Base-by-base conservation (phyloP, 2,113 vertebrate genomes). In the Hippolais icterina region DNA sequence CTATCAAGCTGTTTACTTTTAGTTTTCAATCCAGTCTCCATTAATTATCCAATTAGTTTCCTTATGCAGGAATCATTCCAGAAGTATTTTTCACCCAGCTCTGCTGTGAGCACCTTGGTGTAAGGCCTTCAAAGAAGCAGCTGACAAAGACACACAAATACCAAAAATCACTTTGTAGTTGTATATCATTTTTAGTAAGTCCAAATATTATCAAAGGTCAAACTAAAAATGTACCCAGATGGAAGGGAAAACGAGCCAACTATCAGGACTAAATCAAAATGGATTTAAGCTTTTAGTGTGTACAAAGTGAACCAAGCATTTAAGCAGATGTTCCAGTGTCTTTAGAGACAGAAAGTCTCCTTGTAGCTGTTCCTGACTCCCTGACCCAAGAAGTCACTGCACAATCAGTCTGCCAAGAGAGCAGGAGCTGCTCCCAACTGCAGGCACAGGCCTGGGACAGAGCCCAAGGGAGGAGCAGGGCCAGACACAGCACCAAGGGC, bases 301-400 rank as follows among this genome's bases (percentile, higher is more conserved):
- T 92, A 57, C 56, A 65, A 89, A 81, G 63, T 8, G 21, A 92
- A 69, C 72, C 90, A 91, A 84, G 53, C 59, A 83, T 49, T 96
- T 42, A 54, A 88, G 90, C 93, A 96, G 90, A 96, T 92, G 96
- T 84, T 94, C 28, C 93, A 74, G 50, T 42, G 85, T 70, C 78
- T 89, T 91, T 82, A 76, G 59, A 75, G 71, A 97, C 8, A 78
- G 63, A 98, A 97, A 90, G 90, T 65, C 93, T 85, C 89, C 94
- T 95, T 96, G 94, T 54, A 89, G 77, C 70, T 93, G 81, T 87
- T 92, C 87, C 83, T 42, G 95, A 93, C 87, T 83, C 83, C 90
- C 64, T 96, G 97, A 98, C 90, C 97, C 97, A 97, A 96, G 94
- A 70, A 74, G 77, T 66, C 89, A 82, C 95, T 94, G 89, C 89